Conservation (phyloP, 2,797 vertebrate species). For the Pygocentrus nattereri region DNA sequence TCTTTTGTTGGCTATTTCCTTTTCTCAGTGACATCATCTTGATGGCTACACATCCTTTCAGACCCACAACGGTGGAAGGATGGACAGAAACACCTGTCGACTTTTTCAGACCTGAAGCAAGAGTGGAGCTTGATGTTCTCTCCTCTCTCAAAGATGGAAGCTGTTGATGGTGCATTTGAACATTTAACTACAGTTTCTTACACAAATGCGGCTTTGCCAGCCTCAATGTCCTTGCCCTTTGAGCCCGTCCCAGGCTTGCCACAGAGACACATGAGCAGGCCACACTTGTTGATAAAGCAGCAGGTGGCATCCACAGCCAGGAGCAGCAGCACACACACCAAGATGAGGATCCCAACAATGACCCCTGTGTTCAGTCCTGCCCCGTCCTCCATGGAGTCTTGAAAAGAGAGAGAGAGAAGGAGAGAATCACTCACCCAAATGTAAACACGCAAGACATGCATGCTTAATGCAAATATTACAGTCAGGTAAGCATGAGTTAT, state of each 20-base stretch:
- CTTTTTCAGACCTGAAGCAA: too few species aligned
- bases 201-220: conserved; percentile 95
- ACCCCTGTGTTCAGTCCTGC: conserved; percentile 87
- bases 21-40: too few species aligned
- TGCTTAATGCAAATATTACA: conserved; percentile 10
- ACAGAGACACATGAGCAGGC: conserved; percentile 97
- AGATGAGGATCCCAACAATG: conserved; percentile 93
- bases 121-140: too few species aligned
- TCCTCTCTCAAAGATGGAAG: too few species aligned
- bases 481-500: conserved; percentile 36
- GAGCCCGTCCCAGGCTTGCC: conserved; percentile 89
- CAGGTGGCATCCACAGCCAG: conserved; percentile 95
- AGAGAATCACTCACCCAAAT: conserved; percentile 12
- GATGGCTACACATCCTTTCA: too few species aligned
- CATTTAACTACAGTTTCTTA: conserved; percentile 81
- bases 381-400: conserved; percentile 86
- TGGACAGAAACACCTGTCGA: too few species aligned
- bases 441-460: conserved; percentile 7
- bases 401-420: conserved; percentile 43
- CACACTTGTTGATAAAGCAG: conserved; percentile 98
- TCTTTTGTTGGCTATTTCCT: too few species aligned
- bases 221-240: conserved; percentile 94
- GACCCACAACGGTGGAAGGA: too few species aligned
- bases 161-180: too few species aligned
- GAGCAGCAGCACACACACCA: conserved; percentile 90